Conservation (phyloP, 2,888 invertebrate genomes). For the Invenusta paracnida region DNA sequence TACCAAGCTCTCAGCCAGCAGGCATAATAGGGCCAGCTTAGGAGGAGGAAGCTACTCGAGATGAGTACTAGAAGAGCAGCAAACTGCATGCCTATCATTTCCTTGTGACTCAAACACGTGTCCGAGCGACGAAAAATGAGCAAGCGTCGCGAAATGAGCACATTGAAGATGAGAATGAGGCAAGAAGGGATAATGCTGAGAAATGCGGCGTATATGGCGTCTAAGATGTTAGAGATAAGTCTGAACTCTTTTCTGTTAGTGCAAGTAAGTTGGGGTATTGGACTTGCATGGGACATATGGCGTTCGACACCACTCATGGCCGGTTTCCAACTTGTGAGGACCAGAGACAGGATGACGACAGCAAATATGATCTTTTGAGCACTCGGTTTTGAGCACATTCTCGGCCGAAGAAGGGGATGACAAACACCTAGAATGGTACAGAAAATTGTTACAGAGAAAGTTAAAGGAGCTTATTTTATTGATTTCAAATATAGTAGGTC, state of each 20-base stretch:
- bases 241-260: slow-evolving; percentile 48
- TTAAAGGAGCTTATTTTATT: too few species aligned
- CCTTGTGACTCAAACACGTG: slow-evolving; percentile 49
- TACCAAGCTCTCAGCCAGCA: slow-evolving; percentile 49
- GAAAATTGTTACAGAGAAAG: too few species aligned
- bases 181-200: slow-evolving; percentile 55
- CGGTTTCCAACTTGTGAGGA: slow-evolving; percentile 52
- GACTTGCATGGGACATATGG: slow-evolving; percentile 30
- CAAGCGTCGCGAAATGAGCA: slow-evolving; percentile 53
- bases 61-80: slow-evolving; percentile 54
- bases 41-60: slow-evolving; percentile 54
- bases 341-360: slow-evolving; percentile 48
- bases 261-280: slow-evolving; percentile 46
- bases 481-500: too few species aligned
- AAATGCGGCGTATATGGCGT: slow-evolving; percentile 52
- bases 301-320: slow-evolving; percentile 40
- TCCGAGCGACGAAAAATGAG: slow-evolving; percentile 41
- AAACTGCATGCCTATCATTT: slow-evolving; percentile 54
- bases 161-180: slow-evolving; percentile 53
- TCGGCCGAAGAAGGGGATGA: slow-evolving; percentile 51
- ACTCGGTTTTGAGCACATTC: slow-evolving; percentile 51
- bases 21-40: slow-evolving; percentile 55
- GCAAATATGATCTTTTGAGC: slow-evolving; percentile 50
- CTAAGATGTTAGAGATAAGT: slow-evolving; percentile 50
- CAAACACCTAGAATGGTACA: slow-evolving; percentile 49